These are phyloP conservation scores for Chionis minor DNA, from an alignment of 2,113 vertebrate genomes.

Conservation along the genomic window DNA sequence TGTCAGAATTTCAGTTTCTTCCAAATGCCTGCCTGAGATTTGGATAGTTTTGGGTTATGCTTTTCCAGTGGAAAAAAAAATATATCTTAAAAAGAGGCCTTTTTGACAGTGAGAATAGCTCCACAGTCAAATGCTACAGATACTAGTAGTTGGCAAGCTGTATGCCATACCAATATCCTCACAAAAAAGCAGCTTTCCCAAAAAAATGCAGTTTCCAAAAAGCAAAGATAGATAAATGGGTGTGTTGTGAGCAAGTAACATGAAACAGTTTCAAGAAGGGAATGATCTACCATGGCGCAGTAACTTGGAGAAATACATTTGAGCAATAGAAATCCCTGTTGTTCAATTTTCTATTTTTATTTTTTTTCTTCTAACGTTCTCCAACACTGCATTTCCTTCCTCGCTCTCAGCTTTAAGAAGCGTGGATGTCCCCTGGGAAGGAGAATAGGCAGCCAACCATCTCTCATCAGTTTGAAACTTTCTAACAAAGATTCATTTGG, in stretches of 20 bases:
- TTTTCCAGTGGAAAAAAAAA: background rate
- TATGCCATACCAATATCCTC: background rate
- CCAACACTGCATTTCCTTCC: background rate
- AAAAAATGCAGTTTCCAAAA: background rate
- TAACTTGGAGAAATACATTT: background rate
- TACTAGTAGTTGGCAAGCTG: rapidly evolving
- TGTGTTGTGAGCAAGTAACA: background rate
- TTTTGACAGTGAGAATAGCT: background rate
- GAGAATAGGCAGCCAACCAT: background rate
- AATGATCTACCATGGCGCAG: background rate
- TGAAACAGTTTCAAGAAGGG: background rate
- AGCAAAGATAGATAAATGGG: background rate
- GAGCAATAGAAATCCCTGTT: background rate
- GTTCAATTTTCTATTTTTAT: background rate
- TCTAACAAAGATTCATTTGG: background rate
- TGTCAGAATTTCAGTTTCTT: background rate
- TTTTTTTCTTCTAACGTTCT: background rate
- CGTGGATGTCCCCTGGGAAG: background rate
- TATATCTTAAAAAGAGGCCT: background rate
- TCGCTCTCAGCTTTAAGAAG: background rate
- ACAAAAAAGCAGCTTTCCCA: background rate
- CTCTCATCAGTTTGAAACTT: background rate
- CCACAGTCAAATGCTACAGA: background rate
- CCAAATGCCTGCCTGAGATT: background rate
- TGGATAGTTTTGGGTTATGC: background rate